Base-by-base conservation (phyloP, 2,888 invertebrate genomes). In the Drosophila mimetica region DNA sequence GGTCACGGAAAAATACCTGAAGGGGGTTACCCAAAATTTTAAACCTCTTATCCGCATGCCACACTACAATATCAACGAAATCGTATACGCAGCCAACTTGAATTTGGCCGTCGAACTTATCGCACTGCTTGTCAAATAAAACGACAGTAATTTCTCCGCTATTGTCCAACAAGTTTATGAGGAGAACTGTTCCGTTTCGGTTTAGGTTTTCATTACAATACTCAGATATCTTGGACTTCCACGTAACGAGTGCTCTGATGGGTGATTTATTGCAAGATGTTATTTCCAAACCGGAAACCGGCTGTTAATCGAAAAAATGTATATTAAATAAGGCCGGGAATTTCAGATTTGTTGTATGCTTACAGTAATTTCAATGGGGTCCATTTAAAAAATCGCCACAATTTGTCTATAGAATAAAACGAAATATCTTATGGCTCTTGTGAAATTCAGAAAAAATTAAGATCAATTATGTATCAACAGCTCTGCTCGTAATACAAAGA, bases 41-140 rank as follows among this genome's bases (percentile, higher is more conserved):
- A n/a, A n/a, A 36, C 6, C 6, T 0, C 4, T 11, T 1, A 2
- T 9, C 4, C 4, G 16, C 6, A n/a, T 1, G 0, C 4, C 0
- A 9, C 25, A 36, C 16, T 2, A 8, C n/a, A 30, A 36, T 36
- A 4, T 9, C 5, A 2, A 18, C 9, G 8, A 55, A 11, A 6
- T 18, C 0, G 18, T 37, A 55, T 9, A 36, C 25, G 16, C n/a
- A 11, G n/a, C 36, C 47, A 13, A 2, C 7, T 13, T 28, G 13
- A 37, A 55, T 18, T 16, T 14, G 18, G 4, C 8, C 4, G 18
- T 28, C 37, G 16, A 28, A n/a, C 2, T 2, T 2, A 4, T 7
- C 0, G 36, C 36, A 47, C 25, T 14, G 16, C 0, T 37, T 4
- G 4, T 37, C 4, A 25, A 47, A 37, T 13, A 36, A n/a, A 9